Evolutionary conservation across 2,113 vertebrate genomes (phyloP), one percentile per base, ranked within the genome.

Genomic region (Heterocephalus glaber): DNA sequence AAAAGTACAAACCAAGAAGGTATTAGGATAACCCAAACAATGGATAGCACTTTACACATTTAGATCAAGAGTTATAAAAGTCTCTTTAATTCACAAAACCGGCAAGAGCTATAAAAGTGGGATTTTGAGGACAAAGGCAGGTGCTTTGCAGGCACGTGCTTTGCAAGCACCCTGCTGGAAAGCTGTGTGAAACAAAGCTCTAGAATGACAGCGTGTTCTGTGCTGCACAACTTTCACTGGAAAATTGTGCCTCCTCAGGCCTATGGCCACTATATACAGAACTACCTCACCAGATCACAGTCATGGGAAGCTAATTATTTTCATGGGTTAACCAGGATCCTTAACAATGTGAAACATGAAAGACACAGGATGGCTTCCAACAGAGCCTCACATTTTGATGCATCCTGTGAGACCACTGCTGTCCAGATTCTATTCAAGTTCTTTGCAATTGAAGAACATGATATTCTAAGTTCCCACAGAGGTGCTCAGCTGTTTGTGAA

Each of bases 111-210:
- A 89, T 1, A 0, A 94, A 93, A 96, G 77, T 95, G 49, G 52
- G 92, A 94, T 95, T 95, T 79, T 38, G 89, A 86, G 76, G 66
- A 47, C 72, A 96, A 95, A 97, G 97, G 96, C 77, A 97, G 96
- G 96, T 97, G 89, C 41, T 96, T 97, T 97, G n/a, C 97, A 97
- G 97, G 96, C 94, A 16, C 76, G 49, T 95, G 93, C 92, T 91
- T 96, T 95, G 93, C 86, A 96, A 87, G 74, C 58, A 81, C n/a
- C 38, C 17, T 89, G 90, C 85, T 94, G 96, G 96, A 98, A 98
- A 97, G 96, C 92, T 96, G 97, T 94, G 96, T 91, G 97, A 97
- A 98, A 98, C 97, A 98, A 98, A 98, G 89, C 89, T 94, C 95
- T 96, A 92, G 90, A 98, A 93, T 98, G 95, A 94, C 86, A 97